Conservation (phyloP, 2,797 vertebrate genomes). For the Acridotheres tristis region DNA sequence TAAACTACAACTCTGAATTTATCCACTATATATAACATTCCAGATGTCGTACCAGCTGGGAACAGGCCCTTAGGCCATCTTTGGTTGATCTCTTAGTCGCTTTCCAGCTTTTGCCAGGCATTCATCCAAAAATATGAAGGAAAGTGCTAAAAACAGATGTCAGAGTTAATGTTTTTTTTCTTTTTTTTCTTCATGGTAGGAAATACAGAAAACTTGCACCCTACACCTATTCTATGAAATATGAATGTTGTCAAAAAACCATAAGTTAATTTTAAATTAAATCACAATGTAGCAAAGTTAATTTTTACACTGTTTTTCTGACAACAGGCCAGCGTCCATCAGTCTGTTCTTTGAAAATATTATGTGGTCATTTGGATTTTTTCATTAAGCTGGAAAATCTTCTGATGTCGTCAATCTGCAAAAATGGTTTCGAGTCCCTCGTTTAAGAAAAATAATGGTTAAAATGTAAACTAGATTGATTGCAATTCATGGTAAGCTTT, state of each 20-base stretch:
- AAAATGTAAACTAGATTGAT: conserved; percentile 37
- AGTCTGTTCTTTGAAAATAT: conserved; percentile 17
- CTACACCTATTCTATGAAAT: conserved; percentile 67
- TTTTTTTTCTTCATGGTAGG: conserved; percentile 68
- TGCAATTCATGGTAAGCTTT: conserved; percentile 31
- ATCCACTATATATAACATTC: conserved; percentile 69
- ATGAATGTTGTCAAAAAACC: conserved; percentile 65
- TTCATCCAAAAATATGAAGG: conserved; percentile 76
- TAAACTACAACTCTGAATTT: conserved; percentile 67
- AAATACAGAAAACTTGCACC: conserved; percentile 68
- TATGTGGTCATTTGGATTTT: conserved; percentile 10
- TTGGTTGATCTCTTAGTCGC: conserved; percentile 72
- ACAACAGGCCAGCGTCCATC: conserved; percentile 36
- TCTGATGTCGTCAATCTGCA: conserved; percentile 39
- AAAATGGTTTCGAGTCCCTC: conserved; percentile 20
- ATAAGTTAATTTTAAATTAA: conserved; percentile 71
- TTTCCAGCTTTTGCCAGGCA: conserved; percentile 74
- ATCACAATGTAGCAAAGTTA: conserved; percentile 51
- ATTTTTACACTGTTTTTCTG: conserved; percentile 56
- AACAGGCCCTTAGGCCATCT: conserved; percentile 72
- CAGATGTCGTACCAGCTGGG: conserved; percentile 77
- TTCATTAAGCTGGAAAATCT: conserved; percentile 41
- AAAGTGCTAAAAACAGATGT: conserved; percentile 83
- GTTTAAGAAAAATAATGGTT: conserved; percentile 38
- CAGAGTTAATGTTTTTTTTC: conserved; percentile 76